These are phyloP conservation scores for Chloroceryle aenea DNA, from an alignment of 2,113 vertebrate species.

Conservation along the genomic window DNA sequence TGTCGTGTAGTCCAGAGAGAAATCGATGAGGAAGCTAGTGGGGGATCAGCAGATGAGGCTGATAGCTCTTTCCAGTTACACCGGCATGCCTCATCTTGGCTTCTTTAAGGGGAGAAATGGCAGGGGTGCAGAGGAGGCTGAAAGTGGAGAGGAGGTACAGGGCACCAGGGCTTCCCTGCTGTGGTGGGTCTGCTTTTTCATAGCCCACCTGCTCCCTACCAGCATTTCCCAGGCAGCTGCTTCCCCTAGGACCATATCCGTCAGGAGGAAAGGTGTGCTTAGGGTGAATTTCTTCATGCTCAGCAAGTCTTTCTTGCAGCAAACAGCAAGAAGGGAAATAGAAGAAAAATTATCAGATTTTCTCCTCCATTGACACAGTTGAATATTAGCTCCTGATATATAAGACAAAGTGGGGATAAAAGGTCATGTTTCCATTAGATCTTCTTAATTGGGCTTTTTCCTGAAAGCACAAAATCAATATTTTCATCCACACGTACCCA, in stretches of 20 bases:
- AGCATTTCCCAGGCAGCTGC: not conserved
- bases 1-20: not conserved
- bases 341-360: conserved; percentile 7
- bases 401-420: not conserved
- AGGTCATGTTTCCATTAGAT: not conserved
- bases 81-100: fast-evolving
- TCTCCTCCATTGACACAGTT: not conserved
- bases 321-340: not conserved
- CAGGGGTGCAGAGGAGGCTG: not conserved
- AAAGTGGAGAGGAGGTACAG: fast-evolving
- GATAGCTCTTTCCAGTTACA: not conserved
- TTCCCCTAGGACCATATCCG: not conserved
- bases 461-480: conserved; percentile 41
- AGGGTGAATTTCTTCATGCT: not conserved
- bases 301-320: not conserved
- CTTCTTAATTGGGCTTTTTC: conserved; percentile 47
- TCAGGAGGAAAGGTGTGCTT: not conserved
- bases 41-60: not conserved
- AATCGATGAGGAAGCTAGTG: not conserved
- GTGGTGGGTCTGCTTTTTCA: not conserved
- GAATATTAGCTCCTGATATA: not conserved
- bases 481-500: not conserved
- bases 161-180: not conserved
- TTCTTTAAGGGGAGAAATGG: not conserved
- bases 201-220: not conserved